Conservation (phyloP, 2,797 vertebrate species). For the Myotis daubentonii region DNA sequence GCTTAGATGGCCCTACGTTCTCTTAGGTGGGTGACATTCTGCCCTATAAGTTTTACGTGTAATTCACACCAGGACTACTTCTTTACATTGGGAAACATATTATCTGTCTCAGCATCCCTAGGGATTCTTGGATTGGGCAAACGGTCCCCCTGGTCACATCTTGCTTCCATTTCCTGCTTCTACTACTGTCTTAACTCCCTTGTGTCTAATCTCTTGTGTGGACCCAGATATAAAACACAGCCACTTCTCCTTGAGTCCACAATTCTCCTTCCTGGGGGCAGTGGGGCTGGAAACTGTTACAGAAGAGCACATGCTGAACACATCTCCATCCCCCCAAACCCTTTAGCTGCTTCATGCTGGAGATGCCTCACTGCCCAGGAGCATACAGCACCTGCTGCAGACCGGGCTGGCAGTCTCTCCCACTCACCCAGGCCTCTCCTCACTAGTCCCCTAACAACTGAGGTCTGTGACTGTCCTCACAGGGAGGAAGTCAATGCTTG, state of each 20-base stretch:
- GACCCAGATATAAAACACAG: background rate
- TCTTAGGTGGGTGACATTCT: background rate
- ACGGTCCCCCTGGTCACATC: background rate
- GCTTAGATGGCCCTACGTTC: background rate
- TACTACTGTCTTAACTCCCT: background rate
- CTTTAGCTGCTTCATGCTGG: background rate
- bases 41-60: background rate
- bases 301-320: background rate
- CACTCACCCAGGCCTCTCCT: too few species aligned
- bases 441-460: background rate
- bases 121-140: background rate
- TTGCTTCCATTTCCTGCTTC: background rate
- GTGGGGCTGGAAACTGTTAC: background rate
- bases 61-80: background rate
- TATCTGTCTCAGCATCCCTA: background rate
- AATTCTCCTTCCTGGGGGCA: background rate
- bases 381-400: accelerated
- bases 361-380: background rate
- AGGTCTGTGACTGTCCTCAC: background rate
- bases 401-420: background rate
- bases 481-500: background rate
- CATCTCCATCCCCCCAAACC: background rate
- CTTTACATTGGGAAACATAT: background rate
- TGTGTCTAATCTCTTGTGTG: background rate
- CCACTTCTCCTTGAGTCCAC: background rate